Evolutionary conservation across 2,113 vertebrate genomes (phyloP), one percentile per base, ranked within the genome.

Genomic region (Panthera uncia): DNA sequence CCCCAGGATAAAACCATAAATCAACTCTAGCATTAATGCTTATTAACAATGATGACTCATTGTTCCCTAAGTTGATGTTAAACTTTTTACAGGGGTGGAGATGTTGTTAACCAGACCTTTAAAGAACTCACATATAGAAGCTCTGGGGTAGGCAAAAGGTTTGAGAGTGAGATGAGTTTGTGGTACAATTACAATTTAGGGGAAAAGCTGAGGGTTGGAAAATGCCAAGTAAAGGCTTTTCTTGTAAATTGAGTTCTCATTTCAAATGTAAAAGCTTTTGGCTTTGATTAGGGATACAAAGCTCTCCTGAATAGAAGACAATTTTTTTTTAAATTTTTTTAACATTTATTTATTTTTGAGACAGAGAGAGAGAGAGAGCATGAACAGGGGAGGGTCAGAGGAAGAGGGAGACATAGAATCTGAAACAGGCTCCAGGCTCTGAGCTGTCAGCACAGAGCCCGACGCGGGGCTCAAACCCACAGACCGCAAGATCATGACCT

Each of bases 51-150:
- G n/a, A 76, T 89, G 69, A 95, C 65, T 96, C 78, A 83, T 25
- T 83, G 36, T 41, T 96, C 50, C 15, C 25, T 78, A 87, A 87
- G 68, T 63, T 91, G 88, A 93, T 94, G 89, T 16, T 79, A 94
- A 91, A 96, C 92, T 74, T 95, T 73, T 96, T 88, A 98, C 27
- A 90, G 69, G 31, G 71, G 57, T 76, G 23, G 76, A 93, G 66
- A 92, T 45, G 45, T 45, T 97, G 68, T 73, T 78, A 96, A 95
- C 14, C 92, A 95, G 85, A 85, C 9, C 41, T 91, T 81, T 88
- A 79, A 95, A 48, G n/a, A 96, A 95, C 33, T 81, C n/a, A 91
- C 25, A 91, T 88, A 80, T 16, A 93, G 50, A 94, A 97, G 52
- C 7, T 0, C 31, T 83, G 52, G 55, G 50, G 2, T 29, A 95